These are phyloP conservation scores for Nycteola revayana DNA, from an alignment of 2,888 invertebrate genomes.

Conservation along the genomic window DNA sequence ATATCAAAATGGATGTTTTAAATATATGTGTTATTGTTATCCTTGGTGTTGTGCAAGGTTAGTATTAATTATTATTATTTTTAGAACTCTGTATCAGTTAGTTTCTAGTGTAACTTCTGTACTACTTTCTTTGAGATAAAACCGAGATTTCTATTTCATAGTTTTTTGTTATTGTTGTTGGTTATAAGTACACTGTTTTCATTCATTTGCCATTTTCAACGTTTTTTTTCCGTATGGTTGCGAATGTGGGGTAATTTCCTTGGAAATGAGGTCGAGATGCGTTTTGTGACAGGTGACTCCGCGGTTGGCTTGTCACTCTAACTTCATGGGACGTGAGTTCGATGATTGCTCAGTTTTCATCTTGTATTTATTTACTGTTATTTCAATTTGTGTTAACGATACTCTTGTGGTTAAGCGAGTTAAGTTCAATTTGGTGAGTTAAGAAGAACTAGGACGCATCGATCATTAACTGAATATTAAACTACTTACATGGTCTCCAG, in stretches of 20 bases:
- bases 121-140: conserved; percentile 19
- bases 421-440: neutral
- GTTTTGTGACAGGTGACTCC: conserved; percentile 32
- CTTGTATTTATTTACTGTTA: conserved; percentile 27
- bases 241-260: conserved; percentile 34
- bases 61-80: conserved; percentile 9
- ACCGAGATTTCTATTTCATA: conserved; percentile 16
- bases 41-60: conserved; percentile 54
- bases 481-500: too few relatives aligned
- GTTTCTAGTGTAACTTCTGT: conserved; percentile 8
- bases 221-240: conserved; percentile 29
- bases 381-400: conserved; percentile 10
- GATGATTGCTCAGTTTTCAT: conserved; percentile 30
- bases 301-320: conserved; percentile 24
- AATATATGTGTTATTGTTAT: conserved; percentile 47
- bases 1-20: conserved; percentile 63
- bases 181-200: conserved; percentile 40
- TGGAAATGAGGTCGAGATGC: conserved; percentile 29
- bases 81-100: neutral
- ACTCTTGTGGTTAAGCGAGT: neutral
- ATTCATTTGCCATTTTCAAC: conserved; percentile 26
- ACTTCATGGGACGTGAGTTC: conserved; percentile 31
- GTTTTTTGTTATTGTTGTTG: conserved; percentile 14
- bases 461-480: too few relatives aligned
- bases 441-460: too few relatives aligned